Conservation (phyloP, 2,888 invertebrate genomes). For the Hofmannophila pseudospretella region DNA sequence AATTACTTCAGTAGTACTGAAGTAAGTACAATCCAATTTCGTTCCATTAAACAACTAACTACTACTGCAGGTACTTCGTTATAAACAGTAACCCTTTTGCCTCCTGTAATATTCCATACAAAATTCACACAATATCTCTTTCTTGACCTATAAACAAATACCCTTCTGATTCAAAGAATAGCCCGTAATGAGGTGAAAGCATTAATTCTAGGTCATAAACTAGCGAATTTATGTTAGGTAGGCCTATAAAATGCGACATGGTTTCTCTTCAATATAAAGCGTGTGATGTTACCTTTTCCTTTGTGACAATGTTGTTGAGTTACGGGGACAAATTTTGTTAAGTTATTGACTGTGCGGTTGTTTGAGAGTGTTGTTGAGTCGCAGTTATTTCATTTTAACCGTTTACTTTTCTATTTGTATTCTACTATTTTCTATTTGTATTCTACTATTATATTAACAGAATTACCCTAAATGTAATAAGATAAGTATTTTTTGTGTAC, state of each 20-base stretch:
- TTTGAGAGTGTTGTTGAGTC: constrained; percentile 22
- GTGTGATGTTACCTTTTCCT: constrained; percentile 36
- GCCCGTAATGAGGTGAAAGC: constrained; percentile 66
- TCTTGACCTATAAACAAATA: constrained; percentile 72
- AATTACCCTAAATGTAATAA: too few species aligned
- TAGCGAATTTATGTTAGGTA: constrained; percentile 64
- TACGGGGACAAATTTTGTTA: constrained; percentile 58
- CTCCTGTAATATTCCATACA: constrained; percentile 21
- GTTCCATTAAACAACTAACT: too few species aligned
- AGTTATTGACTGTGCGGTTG: constrained; percentile 24
- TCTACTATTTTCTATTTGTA: too few species aligned
- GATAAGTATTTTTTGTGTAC: too few species aligned
- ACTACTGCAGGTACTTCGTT: too few species aligned
- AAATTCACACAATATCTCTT: constrained; percentile 67
- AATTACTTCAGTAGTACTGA: too few species aligned
- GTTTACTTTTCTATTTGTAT: background rate
- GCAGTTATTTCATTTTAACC: constrained; percentile 1
- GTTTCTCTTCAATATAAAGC: constrained; percentile 49
- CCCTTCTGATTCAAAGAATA: constrained; percentile 58
- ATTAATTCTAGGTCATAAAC: constrained; percentile 75
- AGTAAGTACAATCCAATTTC: too few species aligned
- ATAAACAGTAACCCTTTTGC: constrained; percentile 30
- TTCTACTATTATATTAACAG: too few species aligned
- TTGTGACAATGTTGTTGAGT: constrained; percentile 62
- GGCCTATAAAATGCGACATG: constrained; percentile 72